Base-by-base conservation (phyloP, 2,113 vertebrate genomes). In the Galeopterus variegatus region DNA sequence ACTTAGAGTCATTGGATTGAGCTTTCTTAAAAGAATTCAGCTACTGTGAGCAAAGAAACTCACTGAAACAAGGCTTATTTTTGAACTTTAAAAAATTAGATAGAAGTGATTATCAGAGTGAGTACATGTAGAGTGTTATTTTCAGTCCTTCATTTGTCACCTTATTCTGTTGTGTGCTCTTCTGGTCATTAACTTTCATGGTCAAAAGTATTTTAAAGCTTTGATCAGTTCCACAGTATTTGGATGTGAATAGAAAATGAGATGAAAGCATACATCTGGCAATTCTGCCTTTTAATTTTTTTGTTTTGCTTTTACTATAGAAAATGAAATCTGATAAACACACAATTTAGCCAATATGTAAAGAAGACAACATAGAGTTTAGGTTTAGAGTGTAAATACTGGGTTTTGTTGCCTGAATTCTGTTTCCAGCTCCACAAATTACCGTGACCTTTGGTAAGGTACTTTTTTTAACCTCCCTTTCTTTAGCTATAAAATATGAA, bases 51-150 rank as follows among this genome's bases (percentile, higher is more conserved):
- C 31, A 93, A 62, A 88, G 23, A 94, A 41, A 41, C 41, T 41
- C 41, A 41, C 41, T 41, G 41, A 41, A 85, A 92, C 10, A 52
- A 83, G 54, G 33, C 48, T 77, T 91, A 69, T 31, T 94, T 92
- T 95, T 96, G 52, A 94, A 93, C 64, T 96, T 77, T n/a, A 81
- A 88, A 92, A 50, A 64, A 45, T 31, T 73, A 60, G 50, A 67
- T 86, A 86, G 56, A 85, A 89, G 48, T 36, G 12, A 12, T 17
- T 60, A 72, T 84, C 60, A 26, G 15, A 90, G 31, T 48, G 13
- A 48, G 18, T 70, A 26, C 56, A 31, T 64, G 14, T 72, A 69
- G 41, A 79, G 4, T 84, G 12, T 77, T 90, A 73, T 50, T 24
- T 24, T 77, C 17, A 88, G 1, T 13, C 56, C 26, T 92, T 86